Percentiles rank a stretch among this genome's conserved stretches.
Evolutionary conservation across 1,140 invertebrate genomes (phyloP).

Genomic region (Zaprionus capensis): DNA sequence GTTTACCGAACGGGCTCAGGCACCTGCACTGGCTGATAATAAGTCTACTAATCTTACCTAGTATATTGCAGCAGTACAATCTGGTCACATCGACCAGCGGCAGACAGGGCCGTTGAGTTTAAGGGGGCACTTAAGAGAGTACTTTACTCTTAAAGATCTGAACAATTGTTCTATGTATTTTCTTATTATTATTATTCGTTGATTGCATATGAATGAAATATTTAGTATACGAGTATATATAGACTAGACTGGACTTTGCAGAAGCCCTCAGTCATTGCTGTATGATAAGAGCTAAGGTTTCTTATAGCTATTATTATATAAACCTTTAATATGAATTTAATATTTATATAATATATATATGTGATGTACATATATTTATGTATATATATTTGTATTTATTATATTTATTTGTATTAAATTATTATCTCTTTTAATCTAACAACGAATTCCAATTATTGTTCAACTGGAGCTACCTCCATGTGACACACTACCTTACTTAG

Average conservation of each 20-base stretch:
- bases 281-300: neutral
- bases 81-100: neutral
- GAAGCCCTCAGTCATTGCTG: neutral
- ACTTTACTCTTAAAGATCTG: neutral
- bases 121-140: neutral
- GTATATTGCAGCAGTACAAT: neutral
- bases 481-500: too few relatives aligned
- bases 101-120: neutral
- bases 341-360: too few relatives aligned
- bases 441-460: too few relatives aligned
- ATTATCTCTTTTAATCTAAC: too few relatives aligned
- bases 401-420: too few relatives aligned
- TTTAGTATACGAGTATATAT: too few relatives aligned
- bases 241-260: too few relatives aligned
- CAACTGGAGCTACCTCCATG: too few relatives aligned
- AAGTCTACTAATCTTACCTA: neutral
- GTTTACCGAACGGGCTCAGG: constrained; percentile 11
- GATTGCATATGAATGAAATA: neutral
- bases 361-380: too few relatives aligned
- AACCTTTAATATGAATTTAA: neutral
- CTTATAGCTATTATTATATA: neutral
- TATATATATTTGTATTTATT: too few relatives aligned
- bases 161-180: neutral
- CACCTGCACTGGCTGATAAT: neutral
- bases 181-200: neutral